Evolutionary conservation across 2,888 invertebrate genomes (phyloP).

Genomic region (Maniola hyperantus): DNA sequence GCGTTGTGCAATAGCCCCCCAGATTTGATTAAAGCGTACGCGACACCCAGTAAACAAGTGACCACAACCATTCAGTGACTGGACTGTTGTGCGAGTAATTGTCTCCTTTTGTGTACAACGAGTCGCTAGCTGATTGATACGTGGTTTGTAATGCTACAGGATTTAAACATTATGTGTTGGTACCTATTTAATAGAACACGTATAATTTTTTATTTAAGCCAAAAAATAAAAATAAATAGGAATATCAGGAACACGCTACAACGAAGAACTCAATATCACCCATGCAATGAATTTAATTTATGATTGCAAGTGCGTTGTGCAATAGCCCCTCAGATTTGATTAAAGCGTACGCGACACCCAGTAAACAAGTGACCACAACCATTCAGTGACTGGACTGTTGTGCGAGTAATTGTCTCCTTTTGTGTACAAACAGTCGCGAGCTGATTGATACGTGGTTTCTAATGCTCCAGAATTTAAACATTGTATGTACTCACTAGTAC

Average conservation of each 20-base stretch:
- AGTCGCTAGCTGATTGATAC: slow-evolving; percentile 12
- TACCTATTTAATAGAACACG: too few species aligned
- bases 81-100: slow-evolving; percentile 18
- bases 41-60: slow-evolving; percentile 15
- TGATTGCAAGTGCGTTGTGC: not conserved
- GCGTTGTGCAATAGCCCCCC: too few species aligned
- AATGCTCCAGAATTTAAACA: not conserved
- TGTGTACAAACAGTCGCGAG: slow-evolving; percentile 1
- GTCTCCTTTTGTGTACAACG: slow-evolving; percentile 14
- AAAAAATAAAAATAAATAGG: too few species aligned
- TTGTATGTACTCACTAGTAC: not conserved
- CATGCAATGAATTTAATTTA: not conserved
- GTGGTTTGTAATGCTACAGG: not conserved
- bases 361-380: slow-evolving; percentile 19
- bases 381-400: slow-evolving; percentile 23
- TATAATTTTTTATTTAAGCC: too few species aligned
- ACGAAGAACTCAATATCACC: not conserved
- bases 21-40: slow-evolving; percentile 17
- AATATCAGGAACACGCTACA: too few species aligned
- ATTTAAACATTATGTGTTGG: not conserved
- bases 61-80: slow-evolving; percentile 20
- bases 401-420: slow-evolving; percentile 17
- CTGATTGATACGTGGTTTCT: slow-evolving; percentile 12
- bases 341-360: slow-evolving; percentile 13
- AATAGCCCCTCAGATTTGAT: slow-evolving; percentile 4